phyloP scores from a whole-genome alignment of 1,140 invertebrate genomes.

The Trinorchestia longiramus region DNA sequence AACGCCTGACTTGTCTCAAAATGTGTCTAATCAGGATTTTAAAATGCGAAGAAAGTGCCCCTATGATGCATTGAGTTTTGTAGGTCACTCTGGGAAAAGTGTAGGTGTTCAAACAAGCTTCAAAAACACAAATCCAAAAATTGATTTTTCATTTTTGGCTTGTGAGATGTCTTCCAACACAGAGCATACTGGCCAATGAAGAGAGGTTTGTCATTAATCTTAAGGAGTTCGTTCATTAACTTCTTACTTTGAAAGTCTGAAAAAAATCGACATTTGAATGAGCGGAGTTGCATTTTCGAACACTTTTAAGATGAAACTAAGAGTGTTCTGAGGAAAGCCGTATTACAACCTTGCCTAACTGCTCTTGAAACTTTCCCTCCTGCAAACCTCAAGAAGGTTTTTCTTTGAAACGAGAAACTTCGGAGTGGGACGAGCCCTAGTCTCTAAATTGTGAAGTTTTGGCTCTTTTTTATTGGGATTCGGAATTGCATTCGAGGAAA shows the following conservation, averaged over 20 bases:
- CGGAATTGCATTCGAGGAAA: constrained; percentile 24
- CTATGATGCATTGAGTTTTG: background rate
- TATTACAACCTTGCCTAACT: constrained; percentile 25
- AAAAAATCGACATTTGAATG: background rate
- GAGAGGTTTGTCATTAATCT: background rate
- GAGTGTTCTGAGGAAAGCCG: background rate
- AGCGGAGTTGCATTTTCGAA: background rate
- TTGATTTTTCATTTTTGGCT: background rate
- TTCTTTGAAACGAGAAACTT: constrained; percentile 29
- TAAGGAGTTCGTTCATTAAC: background rate
- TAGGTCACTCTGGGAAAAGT: background rate
- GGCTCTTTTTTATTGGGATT: constrained; percentile 13
- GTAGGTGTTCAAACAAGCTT: background rate
- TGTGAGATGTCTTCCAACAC: background rate
- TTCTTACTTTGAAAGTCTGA: background rate
- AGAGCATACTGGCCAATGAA: background rate
- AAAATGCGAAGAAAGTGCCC: background rate
- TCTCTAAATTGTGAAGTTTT: constrained; percentile 29
- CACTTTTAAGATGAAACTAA: background rate
- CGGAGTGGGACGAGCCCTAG: background rate
- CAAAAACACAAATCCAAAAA: background rate
- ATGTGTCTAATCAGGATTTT: background rate
- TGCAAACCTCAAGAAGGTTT: constrained; percentile 14
- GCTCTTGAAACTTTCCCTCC: constrained; percentile 16
- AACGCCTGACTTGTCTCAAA: constrained; percentile 20